A percentile compares a stretch with the other conserved stretches of the same genome.
Conservation (phyloP, 2,113 vertebrate species). For the Colaptes auratus region DNA sequence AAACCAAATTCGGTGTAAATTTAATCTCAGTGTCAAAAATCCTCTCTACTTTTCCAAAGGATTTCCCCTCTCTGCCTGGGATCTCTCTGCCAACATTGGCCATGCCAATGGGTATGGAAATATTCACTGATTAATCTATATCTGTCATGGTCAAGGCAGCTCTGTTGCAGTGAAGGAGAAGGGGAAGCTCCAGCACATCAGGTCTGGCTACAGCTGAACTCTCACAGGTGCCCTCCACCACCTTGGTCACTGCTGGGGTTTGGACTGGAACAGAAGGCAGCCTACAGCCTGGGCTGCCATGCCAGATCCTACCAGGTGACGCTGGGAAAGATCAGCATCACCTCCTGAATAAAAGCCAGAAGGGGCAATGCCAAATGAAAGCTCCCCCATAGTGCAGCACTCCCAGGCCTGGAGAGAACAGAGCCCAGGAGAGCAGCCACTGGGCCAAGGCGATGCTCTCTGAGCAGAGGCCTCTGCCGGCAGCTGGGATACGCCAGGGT, state of each 20-base stretch:
- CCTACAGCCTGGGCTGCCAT: not conserved
- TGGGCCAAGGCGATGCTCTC: no score
- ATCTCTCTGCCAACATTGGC: not conserved
- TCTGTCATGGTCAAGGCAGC: not conserved
- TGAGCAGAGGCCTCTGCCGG: not conserved
- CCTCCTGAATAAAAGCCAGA: not conserved
- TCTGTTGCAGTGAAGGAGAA: not conserved
- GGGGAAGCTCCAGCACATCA: not conserved
- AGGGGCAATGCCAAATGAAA: not conserved
- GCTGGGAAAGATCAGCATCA: not conserved
- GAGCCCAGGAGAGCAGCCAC: no score
- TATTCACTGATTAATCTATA: not conserved
- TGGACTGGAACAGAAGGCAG: not conserved
- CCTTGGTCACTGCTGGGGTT: not conserved
- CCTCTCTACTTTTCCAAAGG: not conserved
- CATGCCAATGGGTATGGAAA: not conserved
- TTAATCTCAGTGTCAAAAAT: not conserved
- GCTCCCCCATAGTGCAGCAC: no score
- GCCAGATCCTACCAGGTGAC: not conserved
- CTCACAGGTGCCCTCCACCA: not conserved
- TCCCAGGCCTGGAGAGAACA: no score
- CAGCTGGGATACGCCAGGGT: not conserved
- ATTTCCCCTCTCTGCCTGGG: not conserved
- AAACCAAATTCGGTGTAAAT: not conserved
- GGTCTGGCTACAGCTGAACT: rapidly evolving